Evolutionary conservation across 2,113 vertebrate species (phyloP).

Genomic region (Epinephelus moara): DNA sequence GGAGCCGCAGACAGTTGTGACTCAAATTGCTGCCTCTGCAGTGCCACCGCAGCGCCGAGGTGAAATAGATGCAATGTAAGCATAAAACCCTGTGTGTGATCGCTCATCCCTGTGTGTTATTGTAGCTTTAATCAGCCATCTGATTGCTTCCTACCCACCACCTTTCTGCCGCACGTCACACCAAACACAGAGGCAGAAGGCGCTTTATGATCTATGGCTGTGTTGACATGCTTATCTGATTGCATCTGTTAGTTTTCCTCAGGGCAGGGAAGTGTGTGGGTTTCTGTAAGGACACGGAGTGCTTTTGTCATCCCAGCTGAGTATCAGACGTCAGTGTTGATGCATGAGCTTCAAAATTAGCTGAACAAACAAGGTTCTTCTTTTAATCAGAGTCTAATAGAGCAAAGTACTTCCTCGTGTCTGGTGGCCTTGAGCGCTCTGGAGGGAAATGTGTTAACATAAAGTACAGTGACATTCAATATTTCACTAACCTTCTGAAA

Average conservation of each 20-base stretch:
- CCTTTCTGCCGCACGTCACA: slow-evolving; percentile 1
- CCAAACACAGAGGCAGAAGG: slow-evolving; percentile 7
- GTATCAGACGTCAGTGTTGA: slow-evolving; percentile 44
- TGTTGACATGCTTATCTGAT: slow-evolving; percentile 46
- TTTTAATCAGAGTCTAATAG: slow-evolving; percentile 60
- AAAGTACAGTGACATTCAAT: slow-evolving; percentile 41
- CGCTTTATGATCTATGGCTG: slow-evolving; percentile 62
- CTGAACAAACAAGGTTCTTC: slow-evolving; percentile 54
- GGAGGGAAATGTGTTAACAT: slow-evolving; percentile 22
- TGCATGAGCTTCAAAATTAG: slow-evolving; percentile 51
- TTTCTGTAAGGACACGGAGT: slow-evolving; percentile 5
- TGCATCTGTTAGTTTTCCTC: slow-evolving; percentile 43
- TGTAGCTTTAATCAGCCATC: slow-evolving; percentile 60
- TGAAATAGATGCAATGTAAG: slow-evolving; percentile 45
- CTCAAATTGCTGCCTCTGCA: slow-evolving; percentile 48
- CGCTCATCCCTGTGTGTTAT: slow-evolving; percentile 34
- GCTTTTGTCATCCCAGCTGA: slow-evolving; percentile 26
- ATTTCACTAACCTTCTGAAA: slow-evolving; percentile 44
- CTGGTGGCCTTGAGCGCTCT: slow-evolving; percentile 24
- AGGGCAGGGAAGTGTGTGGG: neutral
- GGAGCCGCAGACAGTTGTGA: slow-evolving; percentile 9
- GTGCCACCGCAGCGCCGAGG: slow-evolving; percentile 4
- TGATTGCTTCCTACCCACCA: slow-evolving; percentile 38
- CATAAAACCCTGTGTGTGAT: slow-evolving; percentile 37
- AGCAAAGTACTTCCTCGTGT: slow-evolving; percentile 13